Percentiles rank a stretch among this genome's conserved stretches.
Conservation (phyloP, 1,140 invertebrate genomes). For the Carcinoscorpius rotundicauda region DNA sequence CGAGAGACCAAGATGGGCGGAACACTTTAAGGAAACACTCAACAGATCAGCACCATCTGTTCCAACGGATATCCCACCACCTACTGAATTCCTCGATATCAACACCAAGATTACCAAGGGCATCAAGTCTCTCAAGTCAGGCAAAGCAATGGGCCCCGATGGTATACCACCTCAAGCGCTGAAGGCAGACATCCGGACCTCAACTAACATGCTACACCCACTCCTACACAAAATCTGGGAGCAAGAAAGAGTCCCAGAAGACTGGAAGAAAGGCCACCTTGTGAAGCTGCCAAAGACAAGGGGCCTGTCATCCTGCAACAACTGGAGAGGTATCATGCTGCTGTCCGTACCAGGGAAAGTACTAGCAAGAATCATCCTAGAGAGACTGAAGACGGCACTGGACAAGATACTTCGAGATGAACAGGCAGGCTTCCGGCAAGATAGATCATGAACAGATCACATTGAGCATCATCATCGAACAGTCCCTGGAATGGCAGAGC, state of each 20-base stretch:
- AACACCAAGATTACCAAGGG: no score
- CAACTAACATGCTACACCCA: no score
- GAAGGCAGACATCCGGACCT: no score
- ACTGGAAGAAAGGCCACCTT: background rate
- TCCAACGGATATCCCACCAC: no score
- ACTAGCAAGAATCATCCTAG: background rate
- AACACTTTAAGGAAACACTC: no score
- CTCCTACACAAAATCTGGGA: no score
- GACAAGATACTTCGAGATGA: constrained; percentile 3
- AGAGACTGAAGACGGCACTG: background rate
- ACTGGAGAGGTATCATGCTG: constrained; percentile 2
- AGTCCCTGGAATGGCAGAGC: constrained; percentile 1
- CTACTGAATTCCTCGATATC: no score
- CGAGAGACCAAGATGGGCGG: no score
- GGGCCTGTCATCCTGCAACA: background rate
- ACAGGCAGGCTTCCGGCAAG: constrained; percentile 2
- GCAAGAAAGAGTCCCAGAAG: background rate
- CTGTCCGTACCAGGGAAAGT: background rate
- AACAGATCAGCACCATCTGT: no score
- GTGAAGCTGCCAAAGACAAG: constrained; percentile 4
- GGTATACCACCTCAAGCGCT: no score
- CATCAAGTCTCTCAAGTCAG: no score
- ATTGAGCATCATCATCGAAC: constrained; percentile 7
- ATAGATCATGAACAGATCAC: background rate
- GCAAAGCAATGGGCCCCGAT: no score